phyloP scores from a whole-genome alignment of 1,140 invertebrate species.

The Brachionus sp. region DNA sequence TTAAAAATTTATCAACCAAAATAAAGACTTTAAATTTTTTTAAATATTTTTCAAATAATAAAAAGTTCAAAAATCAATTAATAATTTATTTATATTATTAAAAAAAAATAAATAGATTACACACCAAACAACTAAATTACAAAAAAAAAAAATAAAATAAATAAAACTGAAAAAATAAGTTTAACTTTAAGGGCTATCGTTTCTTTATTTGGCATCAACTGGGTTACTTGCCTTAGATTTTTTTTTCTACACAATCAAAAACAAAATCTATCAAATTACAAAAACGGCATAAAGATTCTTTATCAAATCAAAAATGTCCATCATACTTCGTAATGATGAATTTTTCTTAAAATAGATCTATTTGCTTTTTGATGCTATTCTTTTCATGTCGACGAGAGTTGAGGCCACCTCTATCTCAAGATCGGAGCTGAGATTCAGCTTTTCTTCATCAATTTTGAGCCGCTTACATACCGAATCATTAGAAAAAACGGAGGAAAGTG shows the following conservation, averaged over 20 bases:
- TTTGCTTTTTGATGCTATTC: slow-evolving; percentile 26
- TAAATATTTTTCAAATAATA: too few relatives aligned
- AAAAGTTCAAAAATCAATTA: not conserved
- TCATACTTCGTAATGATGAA: slow-evolving; percentile 27
- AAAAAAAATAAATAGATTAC: not conserved
- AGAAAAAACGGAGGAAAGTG: slow-evolving; percentile 19
- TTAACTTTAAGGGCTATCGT: not conserved
- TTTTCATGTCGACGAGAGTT: slow-evolving; percentile 44
- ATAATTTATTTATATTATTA: not conserved
- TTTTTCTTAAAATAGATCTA: not conserved
- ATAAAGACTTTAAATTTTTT: too few relatives aligned
- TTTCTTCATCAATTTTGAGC: not conserved
- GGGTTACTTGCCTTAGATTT: slow-evolving; percentile 37
- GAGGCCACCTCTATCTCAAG: slow-evolving; percentile 44
- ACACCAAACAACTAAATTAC: not conserved
- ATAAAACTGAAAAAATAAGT: not conserved
- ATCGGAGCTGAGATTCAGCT: not conserved
- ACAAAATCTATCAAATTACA: slow-evolving; percentile 18
- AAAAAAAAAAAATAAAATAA: too few relatives aligned
- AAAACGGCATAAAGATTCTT: not conserved
- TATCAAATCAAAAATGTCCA: not conserved
- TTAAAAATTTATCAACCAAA: too few relatives aligned
- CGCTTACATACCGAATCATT: not conserved
- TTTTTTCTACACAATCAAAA: not conserved
- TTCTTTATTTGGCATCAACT: not conserved